Evolutionary conservation across 2,888 invertebrate genomes (phyloP).

Genomic region (Sinelater perroti): DNA sequence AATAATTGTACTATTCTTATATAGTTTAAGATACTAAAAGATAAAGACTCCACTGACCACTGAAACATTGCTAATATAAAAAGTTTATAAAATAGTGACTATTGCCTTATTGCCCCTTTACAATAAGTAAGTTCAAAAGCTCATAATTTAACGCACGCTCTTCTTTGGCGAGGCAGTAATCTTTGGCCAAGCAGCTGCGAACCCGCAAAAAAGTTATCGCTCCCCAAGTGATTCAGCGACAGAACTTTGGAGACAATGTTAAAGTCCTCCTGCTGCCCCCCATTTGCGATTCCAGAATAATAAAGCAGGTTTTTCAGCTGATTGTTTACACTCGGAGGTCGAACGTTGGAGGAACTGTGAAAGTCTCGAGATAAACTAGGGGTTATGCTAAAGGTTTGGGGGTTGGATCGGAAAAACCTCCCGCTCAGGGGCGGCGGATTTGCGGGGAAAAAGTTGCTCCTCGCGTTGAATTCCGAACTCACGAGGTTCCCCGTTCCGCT

Average conservation of each 20-base stretch:
- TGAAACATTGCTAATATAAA: too few species aligned
- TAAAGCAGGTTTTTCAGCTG: constrained; percentile 72
- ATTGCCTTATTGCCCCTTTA: neutral
- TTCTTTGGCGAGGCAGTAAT: constrained; percentile 12
- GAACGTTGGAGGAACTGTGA: constrained; percentile 30
- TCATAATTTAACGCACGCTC: too few species aligned
- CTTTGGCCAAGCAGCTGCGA: constrained; percentile 56
- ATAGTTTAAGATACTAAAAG: too few species aligned
- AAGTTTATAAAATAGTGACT: constrained; percentile 14
- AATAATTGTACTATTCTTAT: too few species aligned
- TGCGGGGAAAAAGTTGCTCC: constrained; percentile 20
- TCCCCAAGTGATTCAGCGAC: constrained; percentile 74
- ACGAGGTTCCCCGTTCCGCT: constrained; percentile 53
- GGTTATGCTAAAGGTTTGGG: constrained; percentile 37
- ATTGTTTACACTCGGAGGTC: constrained; percentile 56
- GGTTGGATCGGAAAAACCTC: constrained; percentile 47
- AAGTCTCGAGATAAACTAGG: constrained; percentile 27
- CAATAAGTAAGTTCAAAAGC: too few species aligned
- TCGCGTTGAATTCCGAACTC: constrained; percentile 39
- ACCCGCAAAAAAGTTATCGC: constrained; percentile 59
- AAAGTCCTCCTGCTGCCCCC: constrained; percentile 74
- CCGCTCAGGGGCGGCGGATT: constrained; percentile 26
- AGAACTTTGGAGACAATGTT: constrained; percentile 84
- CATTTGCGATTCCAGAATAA: constrained; percentile 70
- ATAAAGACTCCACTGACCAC: too few species aligned